Conservation (phyloP, 2,888 invertebrate species). For the Steinernema hermaphroditum region DNA sequence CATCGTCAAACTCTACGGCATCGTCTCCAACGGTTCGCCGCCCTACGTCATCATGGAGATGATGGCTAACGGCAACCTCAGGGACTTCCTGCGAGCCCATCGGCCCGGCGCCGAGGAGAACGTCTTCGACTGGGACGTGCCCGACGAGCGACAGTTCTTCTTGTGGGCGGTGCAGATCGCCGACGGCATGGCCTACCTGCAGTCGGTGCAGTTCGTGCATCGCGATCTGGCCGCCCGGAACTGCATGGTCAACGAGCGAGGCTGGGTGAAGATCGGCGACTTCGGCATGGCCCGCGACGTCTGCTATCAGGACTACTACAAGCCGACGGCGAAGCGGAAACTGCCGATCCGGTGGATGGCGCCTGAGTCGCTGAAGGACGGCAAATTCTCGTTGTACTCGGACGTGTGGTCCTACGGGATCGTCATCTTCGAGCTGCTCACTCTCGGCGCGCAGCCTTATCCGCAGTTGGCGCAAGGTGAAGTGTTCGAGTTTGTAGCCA, state of each 20-base stretch:
- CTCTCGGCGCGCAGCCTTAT: slow-evolving; percentile 94
- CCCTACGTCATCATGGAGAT: slow-evolving; percentile 95
- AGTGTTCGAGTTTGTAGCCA: slow-evolving; percentile 62
- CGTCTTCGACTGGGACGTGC: slow-evolving; percentile 63
- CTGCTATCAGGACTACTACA: slow-evolving; percentile 92
- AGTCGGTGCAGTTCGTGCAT: slow-evolving; percentile 86
- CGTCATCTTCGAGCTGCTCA: slow-evolving; percentile 93
- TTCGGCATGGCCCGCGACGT: slow-evolving; percentile 76
- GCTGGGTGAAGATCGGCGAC: slow-evolving; percentile 70
- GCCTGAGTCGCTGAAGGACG: slow-evolving; percentile 90
- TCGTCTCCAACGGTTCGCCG: slow-evolving; percentile 89
- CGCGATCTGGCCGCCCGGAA: slow-evolving; percentile 91
- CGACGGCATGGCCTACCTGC: slow-evolving; percentile 96
- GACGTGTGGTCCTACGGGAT: slow-evolving; percentile 67
- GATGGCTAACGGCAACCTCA: slow-evolving; percentile 76
- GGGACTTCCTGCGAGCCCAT: slow-evolving; percentile 60
- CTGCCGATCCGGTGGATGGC: slow-evolving; percentile 83
- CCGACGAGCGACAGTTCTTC: slow-evolving; percentile 68
- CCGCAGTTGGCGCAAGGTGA: slow-evolving; percentile 84
- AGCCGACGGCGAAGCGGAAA: slow-evolving; percentile 70
- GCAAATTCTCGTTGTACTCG: slow-evolving; percentile 81
- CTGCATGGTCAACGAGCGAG: slow-evolving; percentile 75
- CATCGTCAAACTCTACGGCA: slow-evolving; percentile 83
- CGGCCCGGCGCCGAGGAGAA: slow-evolving; percentile 61
- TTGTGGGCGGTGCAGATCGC: slow-evolving; percentile 78